phyloP scores from a whole-genome alignment of 2,888 invertebrate species.

The Amphipoea lucens region DNA sequence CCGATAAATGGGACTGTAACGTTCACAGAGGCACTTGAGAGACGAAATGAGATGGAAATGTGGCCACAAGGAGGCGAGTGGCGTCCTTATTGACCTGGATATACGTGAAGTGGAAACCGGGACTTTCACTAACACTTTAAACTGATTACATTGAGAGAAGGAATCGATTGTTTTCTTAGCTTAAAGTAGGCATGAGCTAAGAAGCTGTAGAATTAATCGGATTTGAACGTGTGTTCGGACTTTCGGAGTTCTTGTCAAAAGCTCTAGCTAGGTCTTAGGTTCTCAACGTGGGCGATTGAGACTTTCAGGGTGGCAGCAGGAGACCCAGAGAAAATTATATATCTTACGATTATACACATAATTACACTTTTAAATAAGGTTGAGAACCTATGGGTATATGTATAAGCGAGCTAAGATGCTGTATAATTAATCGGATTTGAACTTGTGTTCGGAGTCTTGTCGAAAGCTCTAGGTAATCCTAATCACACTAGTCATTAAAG shows the following conservation, averaged over 20 bases:
- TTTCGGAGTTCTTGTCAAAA: not conserved
- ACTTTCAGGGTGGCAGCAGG: too few species aligned
- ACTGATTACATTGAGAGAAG: conserved; percentile 25
- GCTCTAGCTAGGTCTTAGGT: not conserved
- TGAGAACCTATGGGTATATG: not conserved
- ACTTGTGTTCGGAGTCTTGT: not conserved
- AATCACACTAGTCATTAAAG: not conserved
- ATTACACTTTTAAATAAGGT: too few species aligned
- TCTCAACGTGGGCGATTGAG: too few species aligned
- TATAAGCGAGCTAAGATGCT: not conserved
- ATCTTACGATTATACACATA: too few species aligned
- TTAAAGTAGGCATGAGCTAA: not conserved
- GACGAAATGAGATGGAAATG: conserved; percentile 55
- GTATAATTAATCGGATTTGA: not conserved
- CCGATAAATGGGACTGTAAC: conserved; percentile 17
- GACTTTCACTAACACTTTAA: conserved; percentile 30
- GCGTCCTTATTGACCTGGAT: conserved; percentile 54
- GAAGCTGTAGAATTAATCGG: not conserved
- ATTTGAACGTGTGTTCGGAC: not conserved
- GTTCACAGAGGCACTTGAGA: conserved; percentile 39
- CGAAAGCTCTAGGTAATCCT: not conserved
- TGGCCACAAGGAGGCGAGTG: conserved; percentile 45
- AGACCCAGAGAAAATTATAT: too few species aligned
- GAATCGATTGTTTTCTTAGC: conserved; percentile 6
- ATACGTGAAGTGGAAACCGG: conserved; percentile 27